Base-by-base conservation (phyloP, 2,113 vertebrate genomes). In the Crotalus viridis region DNA sequence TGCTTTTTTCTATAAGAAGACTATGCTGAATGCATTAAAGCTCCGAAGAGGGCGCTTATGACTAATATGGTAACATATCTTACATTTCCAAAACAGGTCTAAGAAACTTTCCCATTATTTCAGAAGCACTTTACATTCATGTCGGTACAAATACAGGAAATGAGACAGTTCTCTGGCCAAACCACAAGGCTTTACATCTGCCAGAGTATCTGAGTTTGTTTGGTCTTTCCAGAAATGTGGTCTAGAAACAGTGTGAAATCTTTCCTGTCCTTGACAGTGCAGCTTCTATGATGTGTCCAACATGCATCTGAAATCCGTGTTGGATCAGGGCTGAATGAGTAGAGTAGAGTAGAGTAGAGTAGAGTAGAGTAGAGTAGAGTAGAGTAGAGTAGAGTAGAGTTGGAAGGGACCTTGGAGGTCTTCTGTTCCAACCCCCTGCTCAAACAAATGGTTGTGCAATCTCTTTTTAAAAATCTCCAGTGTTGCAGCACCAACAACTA, bases 291-390 rank as follows among this genome's bases (percentile, higher is more conserved):
- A 85, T 26, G 61, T 88, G 2, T n/a, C 46, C 19, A 93, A n/a
- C 91, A 90, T 90, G 94, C 93, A 74, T 91, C 94, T 95, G 89
- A 93, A 61, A 93, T 91, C 93, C 1, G 55, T 94, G 48, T 8
- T 0, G 87, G 89, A 56, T 43, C 91, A n/a, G 86, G 94, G 69
- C 0, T 3, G 93, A 64, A 92, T 90, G 28, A n/a, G n/a, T 0
- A 28, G 64, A 6, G n/a, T 1, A 19, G 55, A 12, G 19, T 1
- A 56, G 55, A 21, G 17, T 0, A 1, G 28, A n/a, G n/a, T 0
- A 28, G 64, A 6, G n/a, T 0, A 12, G 64, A 1, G 2, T 2
- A 24, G 61, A 2, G 5, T 6, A 15, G 55, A 56, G 5, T 56
- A 4, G 55, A 56, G 19, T 19, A 4, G 54, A 56, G 46, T 1